A percentile compares a stretch with the other conserved stretches of the same genome.
Evolutionary conservation across 2,888 invertebrate genomes (phyloP).

Genomic region (Diachrysia chrysitis): DNA sequence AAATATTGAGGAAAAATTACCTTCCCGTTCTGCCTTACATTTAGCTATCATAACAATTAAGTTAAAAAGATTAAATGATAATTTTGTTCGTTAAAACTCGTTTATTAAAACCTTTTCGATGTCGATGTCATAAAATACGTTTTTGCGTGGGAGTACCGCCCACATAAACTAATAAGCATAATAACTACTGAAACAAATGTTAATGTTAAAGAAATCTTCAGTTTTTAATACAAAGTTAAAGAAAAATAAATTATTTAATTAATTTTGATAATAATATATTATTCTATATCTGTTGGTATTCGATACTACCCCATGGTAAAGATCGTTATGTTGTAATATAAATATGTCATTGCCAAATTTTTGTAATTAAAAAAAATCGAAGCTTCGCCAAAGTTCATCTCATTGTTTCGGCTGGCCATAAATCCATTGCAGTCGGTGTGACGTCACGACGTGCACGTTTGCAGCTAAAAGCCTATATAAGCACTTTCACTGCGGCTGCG

Average conservation of each 20-base stretch:
- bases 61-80: not conserved
- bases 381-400: slow-evolving; percentile 63
- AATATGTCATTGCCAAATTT: slow-evolving; percentile 52
- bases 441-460: slow-evolving; percentile 73
- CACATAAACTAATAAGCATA: not conserved
- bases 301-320: not conserved
- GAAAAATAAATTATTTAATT: not conserved
- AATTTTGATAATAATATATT: not conserved
- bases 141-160: not conserved
- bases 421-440: slow-evolving; percentile 67
- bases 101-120: not conserved
- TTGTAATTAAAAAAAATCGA: slow-evolving; percentile 38
- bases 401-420: slow-evolving; percentile 62
- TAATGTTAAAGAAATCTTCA: not conserved
- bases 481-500: slow-evolving; percentile 83
- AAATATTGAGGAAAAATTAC: no score
- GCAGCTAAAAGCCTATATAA: slow-evolving; percentile 86
- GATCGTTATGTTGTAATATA: slow-evolving; percentile 8
- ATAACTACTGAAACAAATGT: not conserved
- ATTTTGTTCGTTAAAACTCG: not conserved
- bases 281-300: not conserved
- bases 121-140: not conserved
- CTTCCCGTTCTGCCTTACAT: no score
- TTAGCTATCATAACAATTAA: no score
- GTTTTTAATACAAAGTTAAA: not conserved